A percentile compares a stretch with the other conserved stretches of the same genome.
Evolutionary conservation across 2,113 vertebrate genomes (phyloP).

Genomic region (Semicossyphus pulcher): DNA sequence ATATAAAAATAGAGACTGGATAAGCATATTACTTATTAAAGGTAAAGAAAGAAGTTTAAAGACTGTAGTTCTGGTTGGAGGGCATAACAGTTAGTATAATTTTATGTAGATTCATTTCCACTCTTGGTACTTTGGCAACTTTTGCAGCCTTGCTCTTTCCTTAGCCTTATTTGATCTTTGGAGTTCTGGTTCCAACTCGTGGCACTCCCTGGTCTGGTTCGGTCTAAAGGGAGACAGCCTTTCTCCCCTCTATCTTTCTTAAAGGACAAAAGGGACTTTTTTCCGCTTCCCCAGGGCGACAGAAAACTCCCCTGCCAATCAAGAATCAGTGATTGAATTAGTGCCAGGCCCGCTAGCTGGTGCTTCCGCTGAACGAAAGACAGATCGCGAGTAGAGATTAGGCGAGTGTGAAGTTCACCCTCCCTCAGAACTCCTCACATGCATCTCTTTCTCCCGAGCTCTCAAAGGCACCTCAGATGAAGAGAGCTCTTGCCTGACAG

Average conservation of each 20-base stretch:
- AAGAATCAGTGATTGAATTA: slow-evolving; percentile 77
- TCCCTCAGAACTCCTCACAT: slow-evolving; percentile 70
- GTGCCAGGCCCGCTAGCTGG: slow-evolving; percentile 70
- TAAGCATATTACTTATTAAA: background rate
- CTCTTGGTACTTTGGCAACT: background rate
- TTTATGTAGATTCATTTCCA: slow-evolving; percentile 5
- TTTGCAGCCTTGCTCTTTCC: slow-evolving; percentile 16
- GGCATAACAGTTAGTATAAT: background rate
- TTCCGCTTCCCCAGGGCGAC: slow-evolving; percentile 50
- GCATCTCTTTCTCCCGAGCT: slow-evolving; percentile 63
- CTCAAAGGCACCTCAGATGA: slow-evolving; percentile 77
- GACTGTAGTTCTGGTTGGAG: background rate
- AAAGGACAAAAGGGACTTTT: slow-evolving; percentile 70
- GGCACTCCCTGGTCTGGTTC: slow-evolving; percentile 37
- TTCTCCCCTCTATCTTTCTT: slow-evolving; percentile 50
- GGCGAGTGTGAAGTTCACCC: slow-evolving; percentile 79
- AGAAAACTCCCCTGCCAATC: slow-evolving; percentile 72
- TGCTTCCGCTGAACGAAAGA: slow-evolving; percentile 69
- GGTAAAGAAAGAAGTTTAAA: background rate
- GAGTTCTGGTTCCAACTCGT: slow-evolving; percentile 35
- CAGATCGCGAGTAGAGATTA: slow-evolving; percentile 76
- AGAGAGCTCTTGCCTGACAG: slow-evolving; percentile 72
- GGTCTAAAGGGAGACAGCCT: slow-evolving; percentile 43
- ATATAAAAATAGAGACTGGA: background rate
- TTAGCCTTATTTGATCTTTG: slow-evolving; percentile 30